Conservation (phyloP, 2,113 vertebrate species). For the Pristiophorus japonicus region DNA sequence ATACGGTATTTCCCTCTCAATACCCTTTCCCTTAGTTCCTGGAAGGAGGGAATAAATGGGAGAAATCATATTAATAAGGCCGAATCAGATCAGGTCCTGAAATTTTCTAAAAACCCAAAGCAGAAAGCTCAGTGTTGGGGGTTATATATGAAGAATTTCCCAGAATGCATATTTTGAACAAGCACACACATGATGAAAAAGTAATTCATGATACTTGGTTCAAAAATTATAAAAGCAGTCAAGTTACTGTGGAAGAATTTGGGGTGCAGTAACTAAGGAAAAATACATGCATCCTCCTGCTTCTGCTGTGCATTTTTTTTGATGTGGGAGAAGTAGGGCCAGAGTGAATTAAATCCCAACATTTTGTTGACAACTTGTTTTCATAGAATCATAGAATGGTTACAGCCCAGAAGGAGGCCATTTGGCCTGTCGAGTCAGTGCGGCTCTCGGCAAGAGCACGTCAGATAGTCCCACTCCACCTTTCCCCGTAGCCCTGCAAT, state of each 20-base stretch:
- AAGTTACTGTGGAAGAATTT: neutral
- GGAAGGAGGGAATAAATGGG: conserved; percentile 39
- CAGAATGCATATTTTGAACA: neutral
- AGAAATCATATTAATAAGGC: neutral
- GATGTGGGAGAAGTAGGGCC: neutral
- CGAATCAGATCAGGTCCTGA: neutral
- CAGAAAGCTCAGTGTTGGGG: neutral
- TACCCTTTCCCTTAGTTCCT: conserved; percentile 92
- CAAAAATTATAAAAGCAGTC: neutral
- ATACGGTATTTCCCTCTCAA: conserved; percentile 94
- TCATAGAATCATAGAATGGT: too few species aligned
- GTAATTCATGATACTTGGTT: neutral
- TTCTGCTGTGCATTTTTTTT: neutral
- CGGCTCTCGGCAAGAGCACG: too few species aligned
- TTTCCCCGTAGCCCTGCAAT: too few species aligned
- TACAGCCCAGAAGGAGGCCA: too few species aligned
- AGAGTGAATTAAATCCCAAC: neutral
- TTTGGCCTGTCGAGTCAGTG: too few species aligned
- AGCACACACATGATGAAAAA: neutral
- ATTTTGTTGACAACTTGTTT: neutral
- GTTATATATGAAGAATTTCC: neutral
- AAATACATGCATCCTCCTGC: neutral
- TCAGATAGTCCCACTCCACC: too few species aligned
- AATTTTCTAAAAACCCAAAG: neutral
- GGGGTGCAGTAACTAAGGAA: neutral